phyloP scores from a whole-genome alignment of 2,888 invertebrate genomes.

The Tetranychus truncatus region DNA sequence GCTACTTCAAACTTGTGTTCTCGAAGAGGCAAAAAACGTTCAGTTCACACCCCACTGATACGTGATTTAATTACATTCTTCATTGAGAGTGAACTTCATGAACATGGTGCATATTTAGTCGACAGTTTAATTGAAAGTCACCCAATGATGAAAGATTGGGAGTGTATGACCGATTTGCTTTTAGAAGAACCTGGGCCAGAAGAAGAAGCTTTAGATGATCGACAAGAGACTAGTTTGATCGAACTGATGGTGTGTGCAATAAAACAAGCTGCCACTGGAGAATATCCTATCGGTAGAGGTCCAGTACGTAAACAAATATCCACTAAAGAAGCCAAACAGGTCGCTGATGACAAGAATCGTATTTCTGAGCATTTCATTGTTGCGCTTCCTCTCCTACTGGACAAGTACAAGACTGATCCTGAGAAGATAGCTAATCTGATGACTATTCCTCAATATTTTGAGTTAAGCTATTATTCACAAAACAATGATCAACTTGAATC shows the following conservation, averaged over 20 bases:
- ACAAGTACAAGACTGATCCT: slow-evolving; percentile 87
- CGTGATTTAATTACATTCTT: slow-evolving; percentile 95
- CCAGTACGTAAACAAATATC: slow-evolving; percentile 55
- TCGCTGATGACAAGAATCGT: slow-evolving; percentile 74
- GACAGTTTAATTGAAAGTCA: slow-evolving; percentile 96
- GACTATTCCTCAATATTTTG: slow-evolving; percentile 86
- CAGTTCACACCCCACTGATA: slow-evolving; percentile 77
- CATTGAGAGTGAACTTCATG: slow-evolving; percentile 90
- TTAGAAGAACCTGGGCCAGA: slow-evolving; percentile 78
- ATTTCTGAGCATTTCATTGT: slow-evolving; percentile 90
- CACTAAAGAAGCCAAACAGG: slow-evolving; percentile 48
- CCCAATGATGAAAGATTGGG: slow-evolving; percentile 99
- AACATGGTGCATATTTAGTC: slow-evolving; percentile 93
- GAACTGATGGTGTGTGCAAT: slow-evolving; percentile 92
- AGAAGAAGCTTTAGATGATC: slow-evolving; percentile 80
- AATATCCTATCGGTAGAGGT: slow-evolving; percentile 87
- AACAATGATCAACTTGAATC: slow-evolving; percentile 46
- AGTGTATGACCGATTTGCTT: slow-evolving; percentile 93
- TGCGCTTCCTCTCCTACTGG: slow-evolving; percentile 65
- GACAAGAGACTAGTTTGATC: slow-evolving; percentile 86
- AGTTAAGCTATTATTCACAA: slow-evolving; percentile 39
- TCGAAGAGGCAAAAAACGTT: slow-evolving; percentile 63
- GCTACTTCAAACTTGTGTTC: slow-evolving; percentile 50
- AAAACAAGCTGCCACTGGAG: slow-evolving; percentile 79
- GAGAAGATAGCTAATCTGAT: slow-evolving; percentile 87